Percentiles rank a stretch among this genome's conserved stretches.
These are phyloP conservation scores for Agrenia bidenticulata DNA, from an alignment of 2,888 invertebrate species.

Conservation along the genomic window DNA sequence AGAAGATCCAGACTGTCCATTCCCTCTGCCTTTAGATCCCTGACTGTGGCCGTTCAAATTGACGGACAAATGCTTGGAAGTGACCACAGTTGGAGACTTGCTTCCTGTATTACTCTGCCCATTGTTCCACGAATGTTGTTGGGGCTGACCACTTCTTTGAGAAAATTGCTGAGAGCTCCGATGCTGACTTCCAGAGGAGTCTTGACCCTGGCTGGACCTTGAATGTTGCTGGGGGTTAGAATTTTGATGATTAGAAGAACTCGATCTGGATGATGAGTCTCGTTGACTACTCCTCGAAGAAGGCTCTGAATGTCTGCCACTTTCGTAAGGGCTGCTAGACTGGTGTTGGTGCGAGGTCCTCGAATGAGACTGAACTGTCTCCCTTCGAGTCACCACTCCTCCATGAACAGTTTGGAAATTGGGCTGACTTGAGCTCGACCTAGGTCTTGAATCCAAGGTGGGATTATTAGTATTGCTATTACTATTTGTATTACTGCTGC, in stretches of 20 bases:
- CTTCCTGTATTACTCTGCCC: no score
- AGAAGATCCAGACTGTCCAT: not conserved
- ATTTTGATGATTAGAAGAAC: no score
- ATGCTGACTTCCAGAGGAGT: not conserved
- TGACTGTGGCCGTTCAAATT: slow-evolving; percentile 3
- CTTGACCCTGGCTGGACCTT: not conserved
- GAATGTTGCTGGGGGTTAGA: not conserved
- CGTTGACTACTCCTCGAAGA: not conserved
- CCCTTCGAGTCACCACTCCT: not conserved
- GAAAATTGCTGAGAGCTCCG: slow-evolving; percentile 10
- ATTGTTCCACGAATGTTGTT: slow-evolving; percentile 1
- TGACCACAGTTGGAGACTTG: slow-evolving; percentile 8
- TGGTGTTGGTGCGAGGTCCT: not conserved
- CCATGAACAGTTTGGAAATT: slow-evolving; percentile 7
- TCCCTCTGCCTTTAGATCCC: not conserved
- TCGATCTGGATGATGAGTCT: not conserved
- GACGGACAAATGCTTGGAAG: slow-evolving; percentile 7
- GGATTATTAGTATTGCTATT: slow-evolving; percentile 1
- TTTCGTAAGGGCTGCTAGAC: not conserved
- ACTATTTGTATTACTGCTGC: slow-evolving; percentile 16
- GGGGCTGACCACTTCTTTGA: slow-evolving; percentile 8
- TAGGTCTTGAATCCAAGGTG: not conserved
- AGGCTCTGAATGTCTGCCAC: not conserved
- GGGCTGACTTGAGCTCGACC: not conserved
- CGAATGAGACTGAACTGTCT: slow-evolving; percentile 5